These are phyloP conservation scores for Muscicapa adusta DNA, from an alignment of 2,113 vertebrate species.

Conservation along the genomic window DNA sequence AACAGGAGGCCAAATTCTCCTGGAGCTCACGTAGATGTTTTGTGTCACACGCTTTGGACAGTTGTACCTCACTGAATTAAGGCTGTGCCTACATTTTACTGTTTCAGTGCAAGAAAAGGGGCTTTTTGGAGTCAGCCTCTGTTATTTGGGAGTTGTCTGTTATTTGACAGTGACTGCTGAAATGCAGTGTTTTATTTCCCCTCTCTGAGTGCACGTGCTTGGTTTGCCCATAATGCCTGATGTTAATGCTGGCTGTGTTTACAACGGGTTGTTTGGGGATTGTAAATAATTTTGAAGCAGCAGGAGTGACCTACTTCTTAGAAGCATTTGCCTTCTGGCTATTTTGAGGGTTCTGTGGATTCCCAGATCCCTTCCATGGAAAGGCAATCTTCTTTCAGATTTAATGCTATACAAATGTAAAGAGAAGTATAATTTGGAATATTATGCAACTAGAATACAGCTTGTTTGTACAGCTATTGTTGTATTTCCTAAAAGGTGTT, in stretches of 20 bases:
- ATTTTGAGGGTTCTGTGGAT: background rate
- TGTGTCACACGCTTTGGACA: accelerated
- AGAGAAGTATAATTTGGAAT: background rate
- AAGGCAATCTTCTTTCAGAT: background rate
- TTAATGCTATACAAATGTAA: background rate
- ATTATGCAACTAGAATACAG: background rate
- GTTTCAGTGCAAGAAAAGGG: background rate
- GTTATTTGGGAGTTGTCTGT: accelerated
- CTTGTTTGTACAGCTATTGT: background rate
- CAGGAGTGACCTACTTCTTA: constrained; percentile 67
- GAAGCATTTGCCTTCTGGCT: constrained; percentile 64
- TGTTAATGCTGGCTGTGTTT: background rate
- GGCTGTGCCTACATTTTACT: accelerated
- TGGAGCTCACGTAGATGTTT: accelerated
- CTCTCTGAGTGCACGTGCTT: background rate
- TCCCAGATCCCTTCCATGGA: background rate
- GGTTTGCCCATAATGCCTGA: background rate
- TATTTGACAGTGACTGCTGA: background rate
- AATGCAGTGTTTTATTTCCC: background rate
- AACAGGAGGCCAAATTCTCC: accelerated
- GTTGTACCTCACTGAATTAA: accelerated
- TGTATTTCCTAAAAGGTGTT: background rate
- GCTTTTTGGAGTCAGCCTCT: accelerated
- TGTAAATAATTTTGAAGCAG: constrained; percentile 48
- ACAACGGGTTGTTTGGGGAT: background rate